Evolutionary conservation across 2,113 vertebrate species (phyloP), one percentile per base, ranked within the genome.

Genomic region (Apodemus sylvaticus): DNA sequence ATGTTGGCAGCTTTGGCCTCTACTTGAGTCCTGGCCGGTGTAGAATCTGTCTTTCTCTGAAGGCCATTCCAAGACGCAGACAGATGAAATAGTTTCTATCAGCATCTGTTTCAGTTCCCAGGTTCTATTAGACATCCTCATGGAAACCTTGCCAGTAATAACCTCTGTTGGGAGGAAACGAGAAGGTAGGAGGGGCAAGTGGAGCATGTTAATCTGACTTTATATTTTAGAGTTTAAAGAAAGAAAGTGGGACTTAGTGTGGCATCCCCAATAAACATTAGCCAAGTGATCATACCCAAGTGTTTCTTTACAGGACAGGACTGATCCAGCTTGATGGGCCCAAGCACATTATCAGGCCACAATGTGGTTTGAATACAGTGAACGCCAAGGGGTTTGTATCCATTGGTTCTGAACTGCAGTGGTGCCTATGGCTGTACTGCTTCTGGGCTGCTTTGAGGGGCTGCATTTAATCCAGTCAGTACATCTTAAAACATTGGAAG

Each of bases 41-140:
- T 91, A 91, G 83, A 91, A 96, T 97, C 94, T 93, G 91, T 96
- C 96, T 97, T 96, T 70, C 97, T 98, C 97, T 97, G 96, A 97
- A 97, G 82, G 45, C 48, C 83, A 74, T 83, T 96, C 97, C 91
- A 97, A 97, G 93, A 94, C 73, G 79, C 88, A 74, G 94, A 91
- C 66, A 62, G 42, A 31, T 83, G 86, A 82, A 96, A 97, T 97
- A 94, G 96, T 98, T 97, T 97, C 91, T 97, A 97, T 97, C 78
- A 89, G 92, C 73, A 70, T 96, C 96, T 97, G 97, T 93, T 97
- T 97, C 93, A 95, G 90, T 97, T 97, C 94, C 96, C 93, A 96
- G 97, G 96, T 97, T 92, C 97, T 94, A 96, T 96, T 96, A 71
- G 73, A 87, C 96, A 96, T 91, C 96, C 83, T 96, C 83, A 20